Base-by-base conservation (phyloP, 2,113 vertebrate species). In the Corythoichthys haematopterus region DNA sequence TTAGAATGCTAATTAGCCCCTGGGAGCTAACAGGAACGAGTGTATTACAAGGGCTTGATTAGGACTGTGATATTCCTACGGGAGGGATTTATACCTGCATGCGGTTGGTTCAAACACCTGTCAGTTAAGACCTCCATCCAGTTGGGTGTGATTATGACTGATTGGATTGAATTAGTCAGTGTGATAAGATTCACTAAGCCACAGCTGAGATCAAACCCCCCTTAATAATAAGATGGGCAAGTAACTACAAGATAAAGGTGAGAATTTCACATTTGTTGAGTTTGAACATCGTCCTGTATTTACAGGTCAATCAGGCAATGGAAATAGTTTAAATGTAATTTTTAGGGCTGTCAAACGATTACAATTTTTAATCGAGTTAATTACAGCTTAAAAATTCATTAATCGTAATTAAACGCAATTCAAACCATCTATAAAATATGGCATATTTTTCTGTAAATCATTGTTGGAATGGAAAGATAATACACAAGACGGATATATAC, bases 1-100 rank as follows among this genome's bases (percentile, higher is more conserved):
- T 97, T 97, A 97, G 94, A 96, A 97, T 97, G 95, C 94, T 96
- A 97, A 97, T 97, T 94, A 97, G 94, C 94, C 94, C 93, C 91
- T 76, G 90, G 93, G 95, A 97, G 94, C 94, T 95, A 95, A 96
- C 94, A 93, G 94, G 93, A 94, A 96, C 93, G 91, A 96, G 94
- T 96, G 95, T 97, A 96, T 97, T 96, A 97, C 93, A 96, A 95
- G 94, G 92, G 94, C 92, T 95, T 97, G 95, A 97, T 96, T 97
- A 96, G 95, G 93, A 73, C 80, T 79, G 74, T 79, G 83, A 72
- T 83, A 67, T 78, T 88, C 89, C 89, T 87, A 4, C 55, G 88
- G 84, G 89, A 87, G 76, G 81, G 87, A 85, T 85, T 85, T 84
- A 83, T 71, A 85, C 83, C 66, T 71, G 80, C 66, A 76, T 33